These are phyloP conservation scores for Dasypus novemcinctus DNA, from an alignment of 2,113 vertebrate genomes.

Conservation along the genomic window DNA sequence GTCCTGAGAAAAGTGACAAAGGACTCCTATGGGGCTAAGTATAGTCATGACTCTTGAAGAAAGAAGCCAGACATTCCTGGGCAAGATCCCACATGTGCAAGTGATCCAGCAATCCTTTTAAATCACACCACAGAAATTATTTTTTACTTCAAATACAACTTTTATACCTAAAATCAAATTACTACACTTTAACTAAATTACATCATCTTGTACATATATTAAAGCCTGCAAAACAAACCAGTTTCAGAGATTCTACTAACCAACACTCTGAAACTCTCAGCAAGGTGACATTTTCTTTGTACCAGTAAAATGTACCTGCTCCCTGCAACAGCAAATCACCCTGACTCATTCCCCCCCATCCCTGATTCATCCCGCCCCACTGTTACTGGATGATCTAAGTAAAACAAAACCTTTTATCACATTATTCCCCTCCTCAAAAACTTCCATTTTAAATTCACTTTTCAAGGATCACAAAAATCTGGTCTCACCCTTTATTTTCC, in stretches of 20 bases:
- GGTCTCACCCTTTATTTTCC: neutral
- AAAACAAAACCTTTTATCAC: neutral
- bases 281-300: neutral
- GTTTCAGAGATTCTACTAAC: neutral
- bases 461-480: neutral
- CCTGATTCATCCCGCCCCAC: neutral
- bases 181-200: constrained; percentile 2
- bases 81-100: neutral
- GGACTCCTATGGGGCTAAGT: neutral
- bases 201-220: neutral
- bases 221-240: neutral
- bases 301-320: neutral
- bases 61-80: neutral
- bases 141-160: neutral
- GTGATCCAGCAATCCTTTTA: neutral
- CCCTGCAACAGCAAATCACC: neutral
- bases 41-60: neutral
- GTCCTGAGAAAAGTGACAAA: neutral
- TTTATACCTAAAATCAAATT: constrained; percentile 28
- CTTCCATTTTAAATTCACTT: neutral
- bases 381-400: neutral
- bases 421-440: neutral
- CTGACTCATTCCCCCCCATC: neutral
- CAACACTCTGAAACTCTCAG: neutral
- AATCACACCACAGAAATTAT: neutral